Evolutionary conservation across 2,113 vertebrate genomes (phyloP), one percentile per base, ranked within the genome.

Genomic region (Cyrtonyx montezumae): DNA sequence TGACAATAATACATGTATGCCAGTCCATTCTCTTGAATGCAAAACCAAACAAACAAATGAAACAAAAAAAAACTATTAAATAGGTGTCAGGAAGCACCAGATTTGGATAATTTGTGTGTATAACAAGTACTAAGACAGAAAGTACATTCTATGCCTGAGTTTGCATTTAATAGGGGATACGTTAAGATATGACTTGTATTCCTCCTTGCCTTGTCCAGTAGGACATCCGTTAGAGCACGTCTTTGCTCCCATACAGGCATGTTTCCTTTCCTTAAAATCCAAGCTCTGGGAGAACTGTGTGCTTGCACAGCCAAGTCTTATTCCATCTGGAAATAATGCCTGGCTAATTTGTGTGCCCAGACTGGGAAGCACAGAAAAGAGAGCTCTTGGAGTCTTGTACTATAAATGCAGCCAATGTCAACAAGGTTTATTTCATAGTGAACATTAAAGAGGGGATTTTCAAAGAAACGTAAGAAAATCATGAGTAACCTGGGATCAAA

Each of bases 381-480:
- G 48, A 89, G 48, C 18, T 84, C 53, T 48, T 92, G 62, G 84
- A 75, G 69, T 43, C 74, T 48, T 26, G 49, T 67, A 66, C 70
- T 71, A 85, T 55, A 69, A 82, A 80, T 0, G 3, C 3, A 77
- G 62, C 51, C 73, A 46, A 51, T 11, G 55, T 87, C 78, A 87
- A 92, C 59, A 67, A 37, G 17, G n/a, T 90, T 88, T 93, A 73
- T 68, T 92, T 87, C 86, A 82, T 32, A 73, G 59, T 25, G 59
- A 69, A 73, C 49, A 77, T 51, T 89, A 84, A 95, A 94, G 32
- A 71, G 34, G 7, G 84, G 49, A 51, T 82, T 87, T 87, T 95
- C 91, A 89, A 96, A 94, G 74, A 88, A 92, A 62, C 11, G 3
- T 61, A 70, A 79, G 78, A 81, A 89, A 95, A 25, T 59, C 74